Conservation (phyloP, 2,888 invertebrate genomes). For the Heteropelma amictum region DNA sequence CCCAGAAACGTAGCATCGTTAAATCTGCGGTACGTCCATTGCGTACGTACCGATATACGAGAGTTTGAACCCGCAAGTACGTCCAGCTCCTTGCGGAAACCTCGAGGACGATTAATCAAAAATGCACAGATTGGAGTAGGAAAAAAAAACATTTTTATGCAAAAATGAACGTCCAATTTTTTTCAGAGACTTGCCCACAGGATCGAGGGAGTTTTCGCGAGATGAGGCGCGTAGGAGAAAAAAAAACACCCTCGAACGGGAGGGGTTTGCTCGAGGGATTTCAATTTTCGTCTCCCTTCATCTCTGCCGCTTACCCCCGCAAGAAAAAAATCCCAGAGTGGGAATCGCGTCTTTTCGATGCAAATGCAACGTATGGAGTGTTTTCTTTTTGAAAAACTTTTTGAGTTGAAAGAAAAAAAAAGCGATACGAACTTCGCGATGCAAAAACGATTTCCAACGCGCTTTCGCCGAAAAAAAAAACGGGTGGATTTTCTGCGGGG, state of each 20-base stretch:
- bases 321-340: conserved; percentile 15
- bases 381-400: background rate
- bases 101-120: background rate
- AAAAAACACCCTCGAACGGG: no score
- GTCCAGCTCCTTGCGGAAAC: background rate
- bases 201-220: background rate
- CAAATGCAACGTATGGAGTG: background rate
- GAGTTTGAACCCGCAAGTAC: background rate
- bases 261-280: conserved; percentile 43
- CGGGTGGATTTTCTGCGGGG: conserved; percentile 7
- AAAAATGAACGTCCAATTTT: background rate
- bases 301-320: no score
- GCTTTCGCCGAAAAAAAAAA: background rate
- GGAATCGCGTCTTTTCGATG: background rate
- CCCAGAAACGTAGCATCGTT: no score
- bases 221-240: conserved; percentile 1
- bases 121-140: conserved; percentile 3
- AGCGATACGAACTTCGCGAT: conserved; percentile 30
- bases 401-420: conserved; percentile 20
- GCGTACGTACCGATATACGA: background rate
- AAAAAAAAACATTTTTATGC: no score
- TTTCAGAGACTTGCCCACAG: background rate
- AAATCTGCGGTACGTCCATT: background rate
- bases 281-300: background rate
- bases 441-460: conserved; percentile 34